Evolutionary conservation across 2,888 invertebrate species (phyloP), one percentile per base, ranked within the genome.

Genomic region (Plebejus melissa): DNA sequence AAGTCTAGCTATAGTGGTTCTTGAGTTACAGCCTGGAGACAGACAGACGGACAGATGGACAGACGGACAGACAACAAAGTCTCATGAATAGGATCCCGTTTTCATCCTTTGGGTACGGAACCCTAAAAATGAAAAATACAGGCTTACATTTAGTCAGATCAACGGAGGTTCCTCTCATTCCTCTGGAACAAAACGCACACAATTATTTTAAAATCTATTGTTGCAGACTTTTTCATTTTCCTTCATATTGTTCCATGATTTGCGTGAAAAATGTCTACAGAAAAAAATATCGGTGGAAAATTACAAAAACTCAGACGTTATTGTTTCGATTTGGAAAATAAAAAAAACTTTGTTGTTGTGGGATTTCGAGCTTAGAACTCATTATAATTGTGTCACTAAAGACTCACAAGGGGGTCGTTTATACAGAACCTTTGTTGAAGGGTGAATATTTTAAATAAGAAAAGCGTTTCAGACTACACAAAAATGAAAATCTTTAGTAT

Each of bases 121-220:
- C 22, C 22, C 22, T 65, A 65, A 65, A 65, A 65, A 65, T 65
- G 5, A 16, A 54, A 72, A 72, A 72, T 50, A 71, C 46, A 71
- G 50, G 54, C 50, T 22, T 54, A 50, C 50, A 72, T 72, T 72
- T 72, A 72, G 72, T 72, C 28, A 72, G 28, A 72, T 72, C 72
- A 72, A 36, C 72, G 32, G 72, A 54, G 72, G 22, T 32, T 72
- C 54, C 74, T 71, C 72, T 74, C 76, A 57, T 74, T 71, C 65
- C 74, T 74, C 74, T 77, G 74, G 76, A 77, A 77, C 74, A 77
- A 77, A 76, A 74, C 77, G 75, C 74, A 77, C 75, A 77, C 75
- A 77, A 77, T 77, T 75, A 76, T 77, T 77, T 77, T 74, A 74
- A 77, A 70, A 74, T 77, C 77, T 75, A 75, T 77, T 77, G 77